Evolutionary conservation across 2,888 invertebrate genomes (phyloP).

Genomic region (Belgica antarctica): DNA sequence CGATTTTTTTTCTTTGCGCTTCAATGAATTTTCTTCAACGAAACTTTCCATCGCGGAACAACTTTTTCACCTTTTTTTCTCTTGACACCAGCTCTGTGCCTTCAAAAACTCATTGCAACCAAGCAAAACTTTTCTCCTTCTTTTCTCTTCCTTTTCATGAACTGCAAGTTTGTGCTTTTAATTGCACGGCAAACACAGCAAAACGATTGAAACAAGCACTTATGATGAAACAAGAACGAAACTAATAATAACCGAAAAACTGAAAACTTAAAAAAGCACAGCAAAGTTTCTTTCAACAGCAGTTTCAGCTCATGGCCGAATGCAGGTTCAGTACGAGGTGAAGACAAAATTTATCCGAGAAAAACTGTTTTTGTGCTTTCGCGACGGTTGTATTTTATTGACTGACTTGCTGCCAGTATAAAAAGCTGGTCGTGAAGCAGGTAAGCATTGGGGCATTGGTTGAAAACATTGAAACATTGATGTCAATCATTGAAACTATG

Average conservation of each 20-base stretch:
- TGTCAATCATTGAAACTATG: not conserved
- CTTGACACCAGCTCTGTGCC: no score
- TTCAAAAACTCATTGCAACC: no score
- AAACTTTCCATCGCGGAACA: not conserved
- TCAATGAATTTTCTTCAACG: conserved; percentile 6
- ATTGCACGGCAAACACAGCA: conserved; percentile 6
- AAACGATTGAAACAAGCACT: conserved; percentile 14
- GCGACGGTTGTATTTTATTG: conserved; percentile 10
- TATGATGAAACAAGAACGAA: not conserved
- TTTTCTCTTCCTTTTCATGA: not conserved
- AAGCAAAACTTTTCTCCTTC: not conserved
- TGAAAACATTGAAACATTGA: conserved; percentile 13
- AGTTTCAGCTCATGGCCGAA: conserved; percentile 42
- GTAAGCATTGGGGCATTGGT: not conserved
- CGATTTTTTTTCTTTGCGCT: not conserved
- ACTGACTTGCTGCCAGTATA: conserved; percentile 25
- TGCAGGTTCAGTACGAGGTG: conserved; percentile 28
- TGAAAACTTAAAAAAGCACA: conserved; percentile 37
- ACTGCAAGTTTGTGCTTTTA: conserved; percentile 1
- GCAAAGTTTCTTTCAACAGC: conserved; percentile 29
- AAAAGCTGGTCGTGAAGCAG: not conserved
- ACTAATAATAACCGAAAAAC: conserved; percentile 27
- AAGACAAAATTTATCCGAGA: not conserved
- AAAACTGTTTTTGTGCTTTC: not conserved
- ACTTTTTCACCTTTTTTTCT: conserved; percentile 25